Percentiles rank a stretch among this genome's conserved stretches.
phyloP scores from a whole-genome alignment of 2,888 invertebrate species.

The Aromia moschata region DNA sequence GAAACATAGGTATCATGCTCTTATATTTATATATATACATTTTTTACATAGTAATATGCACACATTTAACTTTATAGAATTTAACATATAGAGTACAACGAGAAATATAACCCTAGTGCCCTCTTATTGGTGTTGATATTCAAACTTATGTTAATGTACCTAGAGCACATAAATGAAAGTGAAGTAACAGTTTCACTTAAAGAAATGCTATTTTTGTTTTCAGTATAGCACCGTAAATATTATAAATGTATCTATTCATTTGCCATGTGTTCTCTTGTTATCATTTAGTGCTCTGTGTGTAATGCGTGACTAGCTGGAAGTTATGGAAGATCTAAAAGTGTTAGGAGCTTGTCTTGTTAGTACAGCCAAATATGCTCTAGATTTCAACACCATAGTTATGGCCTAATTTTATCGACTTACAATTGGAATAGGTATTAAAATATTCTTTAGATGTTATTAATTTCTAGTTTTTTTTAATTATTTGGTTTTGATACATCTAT shows the following conservation, averaged over 20 bases:
- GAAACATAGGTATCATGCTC: conserved; percentile 26
- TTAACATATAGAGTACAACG: conserved; percentile 57
- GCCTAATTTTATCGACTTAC: conserved; percentile 5
- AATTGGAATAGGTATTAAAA: not conserved
- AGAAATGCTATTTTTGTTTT: not conserved
- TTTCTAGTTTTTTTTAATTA: conserved; percentile 23
- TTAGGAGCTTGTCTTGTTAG: not conserved
- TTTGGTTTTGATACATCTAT: conserved; percentile 22
- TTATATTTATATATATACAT: conserved; percentile 38
- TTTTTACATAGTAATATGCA: conserved; percentile 49
- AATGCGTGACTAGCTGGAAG: too few relatives aligned
- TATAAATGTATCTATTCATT: too few relatives aligned
- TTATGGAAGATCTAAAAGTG: conserved; percentile 4
- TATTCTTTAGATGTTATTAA: conserved; percentile 10
- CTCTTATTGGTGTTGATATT: conserved; percentile 41
- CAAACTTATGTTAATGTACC: conserved; percentile 30
- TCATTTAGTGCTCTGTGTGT: conserved; percentile 4
- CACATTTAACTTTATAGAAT: conserved; percentile 56
- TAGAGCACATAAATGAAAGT: conserved; percentile 14
- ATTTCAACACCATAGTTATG: conserved; percentile 9
- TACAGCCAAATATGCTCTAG: conserved; percentile 16
- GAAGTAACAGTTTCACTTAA: not conserved
- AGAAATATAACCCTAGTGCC: conserved; percentile 53
- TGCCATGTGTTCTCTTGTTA: too few relatives aligned
- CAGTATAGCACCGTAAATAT: too few relatives aligned